Conservation (phyloP, 30 jellyfish, hydroid and myxozoan genomes). For the Phacellophora camtschatica region DNA sequence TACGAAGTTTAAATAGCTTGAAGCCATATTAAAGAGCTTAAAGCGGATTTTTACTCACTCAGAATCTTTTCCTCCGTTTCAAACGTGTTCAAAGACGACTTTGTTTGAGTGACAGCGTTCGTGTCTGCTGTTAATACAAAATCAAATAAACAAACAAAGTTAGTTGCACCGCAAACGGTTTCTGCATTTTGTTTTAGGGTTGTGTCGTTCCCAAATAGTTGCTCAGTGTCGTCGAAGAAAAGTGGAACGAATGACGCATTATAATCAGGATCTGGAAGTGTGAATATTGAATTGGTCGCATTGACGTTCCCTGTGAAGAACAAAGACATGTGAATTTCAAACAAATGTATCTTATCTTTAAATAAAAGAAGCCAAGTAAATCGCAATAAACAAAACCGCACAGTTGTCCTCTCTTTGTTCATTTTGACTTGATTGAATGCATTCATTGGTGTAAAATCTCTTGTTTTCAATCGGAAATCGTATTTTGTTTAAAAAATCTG, state of each 20-base stretch:
- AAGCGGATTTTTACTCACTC: not conserved
- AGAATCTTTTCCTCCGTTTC: conserved; percentile 33
- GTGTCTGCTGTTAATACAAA: conserved; percentile 43
- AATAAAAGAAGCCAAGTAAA: too few relatives aligned
- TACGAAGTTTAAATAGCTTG: too few relatives aligned
- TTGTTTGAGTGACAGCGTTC: conserved; percentile 30
- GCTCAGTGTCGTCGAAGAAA: conserved; percentile 21
- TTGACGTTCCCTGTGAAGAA: conserved; percentile 56
- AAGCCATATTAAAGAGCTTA: not conserved
- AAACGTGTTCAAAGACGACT: not conserved
- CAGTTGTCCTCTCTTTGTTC: too few relatives aligned
- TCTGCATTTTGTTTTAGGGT: conserved; percentile 8
- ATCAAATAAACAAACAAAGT: conserved; percentile 58
- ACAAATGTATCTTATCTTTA: too few relatives aligned
- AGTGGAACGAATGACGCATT: conserved; percentile 55
- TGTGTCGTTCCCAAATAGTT: conserved; percentile 52
- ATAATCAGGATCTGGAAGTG: conserved; percentile 10
- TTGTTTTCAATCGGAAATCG: too few relatives aligned
- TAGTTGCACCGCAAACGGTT: conserved; percentile 38
- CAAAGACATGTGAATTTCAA: not conserved
- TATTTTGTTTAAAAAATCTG: too few relatives aligned
- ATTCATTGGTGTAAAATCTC: too few relatives aligned
- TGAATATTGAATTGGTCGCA: conserved; percentile 50
- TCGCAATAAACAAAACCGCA: too few relatives aligned
- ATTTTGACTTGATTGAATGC: too few relatives aligned